Evolutionary conservation across 1,140 invertebrate species (phyloP), one percentile per base, ranked within the genome.

Genomic region (Liolophura sinensis): DNA sequence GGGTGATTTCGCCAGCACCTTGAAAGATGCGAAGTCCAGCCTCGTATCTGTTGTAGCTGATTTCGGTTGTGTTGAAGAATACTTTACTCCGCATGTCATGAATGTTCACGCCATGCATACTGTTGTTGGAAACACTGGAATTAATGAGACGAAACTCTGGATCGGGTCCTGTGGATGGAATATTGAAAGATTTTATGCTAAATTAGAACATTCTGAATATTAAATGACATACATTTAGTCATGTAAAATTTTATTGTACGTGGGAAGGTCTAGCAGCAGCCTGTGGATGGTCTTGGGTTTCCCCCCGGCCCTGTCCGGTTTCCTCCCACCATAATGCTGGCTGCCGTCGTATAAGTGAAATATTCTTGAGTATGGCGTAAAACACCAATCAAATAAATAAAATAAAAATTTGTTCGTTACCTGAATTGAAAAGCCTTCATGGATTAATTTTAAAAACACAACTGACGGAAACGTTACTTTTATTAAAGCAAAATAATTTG

Each of bases 41-140:
- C 11, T 78, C 81, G 72, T 82, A 84, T n/a, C 69, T 64, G 65
- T 84, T 84, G 60, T 75, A 65, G 0, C 70, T 70, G 18, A 84
- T 70, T 14, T 73, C 70, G 1, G 75, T 81, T 0, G 78, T 73
- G 59, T 82, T 81, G 25, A 83, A 58, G n/a, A 70, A 70, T 0
- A 80, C 73, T 68, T 79, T 81, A 52, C 75, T 79, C 27, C 81
- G 68, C 51, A 82, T 75, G 63, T 84, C 82, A 59, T 83, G 80
- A 27, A 84, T 56, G 59, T 78, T 81, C 11, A 84, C 71, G 24
- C 82, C 82, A 73, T 83, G 80, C 18, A 77, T 78, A 46, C 67
- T 78, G 64, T 84, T 84, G 71, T 81, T 73, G 12, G 69, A 71
- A 1, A 82, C 75, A 27, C 63, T 64, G 1, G 80, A 77, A 57